Base-by-base conservation (phyloP, 2,888 invertebrate genomes). In the Electrophaes corylata region DNA sequence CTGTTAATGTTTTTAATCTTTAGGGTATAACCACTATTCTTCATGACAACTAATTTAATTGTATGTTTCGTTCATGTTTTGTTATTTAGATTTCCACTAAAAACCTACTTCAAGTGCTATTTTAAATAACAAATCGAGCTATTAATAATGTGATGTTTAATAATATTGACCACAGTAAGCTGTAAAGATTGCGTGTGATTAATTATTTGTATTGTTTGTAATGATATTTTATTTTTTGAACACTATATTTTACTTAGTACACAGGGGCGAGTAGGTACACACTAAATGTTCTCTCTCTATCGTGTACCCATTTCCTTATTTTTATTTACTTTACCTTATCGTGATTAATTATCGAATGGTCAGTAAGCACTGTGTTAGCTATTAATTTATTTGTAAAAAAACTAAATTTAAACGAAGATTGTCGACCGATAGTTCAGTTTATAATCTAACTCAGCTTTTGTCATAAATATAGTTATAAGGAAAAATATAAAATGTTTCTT, bases 401-500 rank as follows among this genome's bases (percentile, higher is more conserved):
- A 23, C 12, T 51, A 41, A 18, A 29, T 5, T 16, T 29, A 20
- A 18, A 48, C 19, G 23, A 26, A 43, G 23, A 52, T 31, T 40
- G 18, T 4, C 2, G 12, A 41, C 23, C 10, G 41, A 26, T 26
- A 8, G 10, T 56, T 58, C 33, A 29, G 18, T 55, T 43, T 16
- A 50, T 58, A 47, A 56, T 55, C 35, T 47, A 5, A 55, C 23
- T 29, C 37, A 47, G 60, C 57, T 57, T 62, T 20, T 48, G 35
- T 60, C 48, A 49, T 51, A 43, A 29, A 37, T 3, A n/a, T 54
- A 60, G 52, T 51, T 18, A 39, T 66, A 51, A 58, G 52, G 53
- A 57, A 67, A 54, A 51, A 56, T 58, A 55, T 60, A 63, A 56
- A 51, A 52, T 64, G 58, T 59, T 47, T 43, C 39, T 54, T 64